These are phyloP conservation scores for Keiferia lycopersicella DNA, from an alignment of 2,888 invertebrate genomes.

Conservation along the genomic window DNA sequence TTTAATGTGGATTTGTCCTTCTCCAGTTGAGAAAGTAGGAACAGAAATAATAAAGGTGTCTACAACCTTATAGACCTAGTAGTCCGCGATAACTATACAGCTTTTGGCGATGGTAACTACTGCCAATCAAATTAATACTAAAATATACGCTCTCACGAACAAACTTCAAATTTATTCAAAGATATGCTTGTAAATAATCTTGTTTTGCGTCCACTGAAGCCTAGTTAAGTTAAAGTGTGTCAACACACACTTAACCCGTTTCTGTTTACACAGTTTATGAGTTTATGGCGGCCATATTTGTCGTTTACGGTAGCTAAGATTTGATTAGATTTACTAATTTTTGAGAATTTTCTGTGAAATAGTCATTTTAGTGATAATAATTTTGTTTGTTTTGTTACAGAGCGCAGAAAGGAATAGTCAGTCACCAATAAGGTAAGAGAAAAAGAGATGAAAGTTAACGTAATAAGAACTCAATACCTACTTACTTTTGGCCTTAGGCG, in stretches of 20 bases:
- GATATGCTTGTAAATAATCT: not conserved
- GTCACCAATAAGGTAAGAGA: not conserved
- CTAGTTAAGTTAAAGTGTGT: not conserved
- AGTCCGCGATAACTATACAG: too few relatives aligned
- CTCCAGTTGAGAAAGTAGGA: too few relatives aligned
- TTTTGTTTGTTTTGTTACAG: constrained; percentile 10
- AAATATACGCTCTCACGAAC: too few relatives aligned
- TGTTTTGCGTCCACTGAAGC: not conserved
- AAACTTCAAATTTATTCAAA: too few relatives aligned
- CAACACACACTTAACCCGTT: constrained; percentile 1
- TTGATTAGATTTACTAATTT: not conserved
- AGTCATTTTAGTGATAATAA: not conserved
- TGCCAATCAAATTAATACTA: too few relatives aligned
- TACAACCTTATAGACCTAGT: too few relatives aligned
- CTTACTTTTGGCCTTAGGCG: too few relatives aligned
- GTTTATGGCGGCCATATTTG: constrained; percentile 4
- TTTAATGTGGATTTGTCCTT: too few relatives aligned
- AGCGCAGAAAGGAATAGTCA: not conserved
- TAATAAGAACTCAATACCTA: too few relatives aligned
- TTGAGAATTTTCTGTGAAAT: not conserved
- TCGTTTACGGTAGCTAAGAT: constrained; percentile 14
- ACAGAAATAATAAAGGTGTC: too few relatives aligned
- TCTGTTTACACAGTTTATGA: not conserved
- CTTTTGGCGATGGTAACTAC: too few relatives aligned
- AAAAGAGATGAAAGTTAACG: too few relatives aligned